A percentile compares a stretch with the other conserved stretches of the same genome.
These are phyloP conservation scores for Leptatherina wallacei DNA, from an alignment of 2,797 vertebrate genomes.

Conservation along the genomic window DNA sequence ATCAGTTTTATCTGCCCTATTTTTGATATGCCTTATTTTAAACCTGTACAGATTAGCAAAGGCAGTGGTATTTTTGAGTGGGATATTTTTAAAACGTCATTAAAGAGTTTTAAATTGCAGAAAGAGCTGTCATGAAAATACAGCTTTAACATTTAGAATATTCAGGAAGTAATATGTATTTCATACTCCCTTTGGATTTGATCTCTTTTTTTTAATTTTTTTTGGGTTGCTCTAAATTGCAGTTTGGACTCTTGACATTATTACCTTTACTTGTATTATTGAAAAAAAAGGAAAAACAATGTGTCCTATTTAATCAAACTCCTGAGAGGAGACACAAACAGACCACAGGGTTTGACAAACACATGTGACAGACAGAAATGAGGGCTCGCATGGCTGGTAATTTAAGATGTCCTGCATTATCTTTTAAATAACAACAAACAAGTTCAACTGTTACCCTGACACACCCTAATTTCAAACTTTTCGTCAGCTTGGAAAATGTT, in stretches of 20 bases:
- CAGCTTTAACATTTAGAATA: constrained; percentile 14
- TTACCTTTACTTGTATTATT: constrained; percentile 4
- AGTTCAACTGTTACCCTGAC: constrained; percentile 71
- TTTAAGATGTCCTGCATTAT: constrained; percentile 67
- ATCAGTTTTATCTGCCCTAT: constrained; percentile 11
- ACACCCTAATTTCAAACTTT: constrained; percentile 83
- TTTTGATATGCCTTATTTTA: constrained; percentile 39
- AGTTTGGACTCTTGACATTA: constrained; percentile 19
- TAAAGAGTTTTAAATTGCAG: constrained; percentile 29
- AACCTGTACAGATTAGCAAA: constrained; percentile 28
- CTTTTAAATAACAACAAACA: constrained; percentile 74
- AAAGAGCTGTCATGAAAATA: not conserved
- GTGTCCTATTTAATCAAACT: constrained; percentile 46
- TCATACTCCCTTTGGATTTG: constrained; percentile 33
- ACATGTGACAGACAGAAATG: constrained; percentile 41
- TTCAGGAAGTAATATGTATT: constrained; percentile 14
- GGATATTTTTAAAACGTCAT: constrained; percentile 29
- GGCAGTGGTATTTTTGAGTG: constrained; percentile 27
- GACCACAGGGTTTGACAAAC: constrained; percentile 68
- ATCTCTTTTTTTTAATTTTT: constrained; percentile 22
- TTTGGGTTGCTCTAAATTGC: constrained; percentile 14
- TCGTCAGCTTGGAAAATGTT: constrained; percentile 75
- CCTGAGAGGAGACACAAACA: constrained; percentile 28
- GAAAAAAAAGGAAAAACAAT: constrained; percentile 25
- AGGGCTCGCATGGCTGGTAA: constrained; percentile 56